Evolutionary conservation across 2,113 vertebrate species (phyloP).

Genomic region (Gymnobelideus leadbeateri): DNA sequence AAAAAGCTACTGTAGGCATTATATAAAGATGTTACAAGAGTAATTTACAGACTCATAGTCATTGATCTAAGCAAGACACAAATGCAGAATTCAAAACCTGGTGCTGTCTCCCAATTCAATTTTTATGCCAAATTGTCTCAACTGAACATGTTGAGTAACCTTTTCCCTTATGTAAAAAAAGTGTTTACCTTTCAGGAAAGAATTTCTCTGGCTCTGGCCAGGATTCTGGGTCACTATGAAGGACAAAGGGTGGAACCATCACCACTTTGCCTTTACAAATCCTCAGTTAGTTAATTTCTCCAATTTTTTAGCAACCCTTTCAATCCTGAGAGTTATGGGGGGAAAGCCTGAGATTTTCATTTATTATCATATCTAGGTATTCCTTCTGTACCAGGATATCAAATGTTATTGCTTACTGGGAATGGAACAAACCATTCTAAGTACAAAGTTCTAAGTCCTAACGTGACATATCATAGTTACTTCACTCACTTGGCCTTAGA

Average conservation of each 20-base stretch:
- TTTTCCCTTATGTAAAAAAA: background rate
- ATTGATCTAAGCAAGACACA: background rate
- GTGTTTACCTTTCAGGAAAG: conserved; percentile 80
- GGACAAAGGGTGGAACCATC: conserved; percentile 70
- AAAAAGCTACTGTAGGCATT: too few species aligned
- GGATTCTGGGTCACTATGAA: conserved; percentile 82
- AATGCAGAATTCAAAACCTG: background rate
- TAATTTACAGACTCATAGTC: too few species aligned
- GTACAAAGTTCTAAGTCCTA: too few species aligned
- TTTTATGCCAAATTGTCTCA: background rate
- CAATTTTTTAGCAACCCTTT: background rate
- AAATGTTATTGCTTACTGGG: too few species aligned
- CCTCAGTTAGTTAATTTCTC: conserved; percentile 61
- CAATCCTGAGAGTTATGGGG: background rate
- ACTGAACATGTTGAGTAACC: background rate
- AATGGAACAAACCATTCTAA: too few species aligned
- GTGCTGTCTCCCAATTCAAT: background rate
- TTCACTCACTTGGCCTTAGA: too few species aligned
- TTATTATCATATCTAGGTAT: too few species aligned
- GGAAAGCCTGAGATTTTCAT: background rate
- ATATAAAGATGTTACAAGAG: too few species aligned
- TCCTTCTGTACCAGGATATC: too few species aligned
- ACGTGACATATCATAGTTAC: too few species aligned
- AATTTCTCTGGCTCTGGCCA: conserved; percentile 82
- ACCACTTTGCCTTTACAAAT: conserved; percentile 78